A percentile compares a stretch with the other conserved stretches of the same genome.
Conservation (phyloP, 2,888 invertebrate species). For the Minunthozetes semirufus region DNA sequence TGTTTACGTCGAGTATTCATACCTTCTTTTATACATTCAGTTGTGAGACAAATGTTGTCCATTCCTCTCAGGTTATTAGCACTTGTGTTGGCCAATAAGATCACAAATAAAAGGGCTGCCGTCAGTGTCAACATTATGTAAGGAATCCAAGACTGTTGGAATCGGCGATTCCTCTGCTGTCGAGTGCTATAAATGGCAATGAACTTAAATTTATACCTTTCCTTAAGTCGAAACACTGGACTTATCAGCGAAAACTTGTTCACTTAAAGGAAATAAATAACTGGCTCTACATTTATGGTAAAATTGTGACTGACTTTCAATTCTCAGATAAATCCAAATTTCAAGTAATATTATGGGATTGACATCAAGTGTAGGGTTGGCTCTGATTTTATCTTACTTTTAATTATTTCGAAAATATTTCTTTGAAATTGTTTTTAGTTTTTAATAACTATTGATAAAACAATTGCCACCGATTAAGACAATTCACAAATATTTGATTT, state of each 20-base stretch:
- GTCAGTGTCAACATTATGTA: conserved; percentile 19
- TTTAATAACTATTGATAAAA: too few relatives aligned
- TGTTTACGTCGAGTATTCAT: not conserved
- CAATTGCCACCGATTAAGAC: too few relatives aligned
- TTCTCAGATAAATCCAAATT: too few relatives aligned
- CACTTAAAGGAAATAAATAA: not conserved
- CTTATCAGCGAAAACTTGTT: conserved; percentile 1
- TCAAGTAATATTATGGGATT: too few relatives aligned
- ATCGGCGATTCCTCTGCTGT: not conserved
- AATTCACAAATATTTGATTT: too few relatives aligned
- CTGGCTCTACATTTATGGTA: not conserved
- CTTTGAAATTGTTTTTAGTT: too few relatives aligned
- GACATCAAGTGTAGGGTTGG: too few relatives aligned
- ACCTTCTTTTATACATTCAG: conserved; percentile 25
- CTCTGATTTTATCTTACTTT: too few relatives aligned
- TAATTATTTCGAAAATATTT: too few relatives aligned
- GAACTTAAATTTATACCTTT: not conserved
- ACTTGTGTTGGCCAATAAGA: conserved; percentile 29
- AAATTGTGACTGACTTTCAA: not conserved
- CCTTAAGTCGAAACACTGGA: not conserved
- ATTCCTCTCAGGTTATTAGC: not conserved
- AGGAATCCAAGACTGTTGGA: not conserved
- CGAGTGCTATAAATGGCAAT: conserved; percentile 20
- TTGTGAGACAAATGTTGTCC: not conserved
- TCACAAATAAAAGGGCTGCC: not conserved